Base-by-base conservation (phyloP, 2,888 invertebrate species). In the Lepas anatifera region DNA sequence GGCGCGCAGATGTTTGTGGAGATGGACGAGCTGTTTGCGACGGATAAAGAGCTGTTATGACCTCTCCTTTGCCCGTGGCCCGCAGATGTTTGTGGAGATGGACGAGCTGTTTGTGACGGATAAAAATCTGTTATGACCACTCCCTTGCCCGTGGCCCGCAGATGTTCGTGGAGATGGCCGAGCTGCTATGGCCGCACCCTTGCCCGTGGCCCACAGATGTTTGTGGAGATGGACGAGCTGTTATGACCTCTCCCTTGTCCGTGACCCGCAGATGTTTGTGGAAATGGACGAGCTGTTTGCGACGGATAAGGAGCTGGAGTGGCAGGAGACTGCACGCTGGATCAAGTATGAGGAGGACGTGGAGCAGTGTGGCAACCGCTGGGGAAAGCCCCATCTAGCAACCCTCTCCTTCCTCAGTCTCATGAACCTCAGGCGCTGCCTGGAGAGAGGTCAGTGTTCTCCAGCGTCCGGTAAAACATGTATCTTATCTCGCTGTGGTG, bases 281-380 rank as follows among this genome's bases (percentile, higher is more conserved):
- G 95, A 96, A 84, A 82, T 97, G 76, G 94, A 94, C 78, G 95
- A 95, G 81, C 82, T 96, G 69, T 84, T 85, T 69, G 87, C 87
- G 0, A 79, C 84, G 69, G 85, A 86, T 2, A 85, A 87, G 75
- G 90, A 91, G 69, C 85, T 89, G 11, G 93, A 93, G 79, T 98
- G 97, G 97, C 89, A 92, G 77, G 95, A 97, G 81, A 94, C 92
- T 0, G 96, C 97, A 1, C 87, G 96, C 94, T 84, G 84, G 83
- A 96, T 97, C 81, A 97, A 97, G 80, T 98, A 96, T 82, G 97
- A 97, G 81, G 95, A 97, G 80, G 92, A 95, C 79, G 91, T 95
- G 27, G 95, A 96, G 80, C 95, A 95, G 78, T 95, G 93, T 4
- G 89, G 92, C 0, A 91, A 90, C 76, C 82, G 92, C 73, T 97